These are phyloP conservation scores for Penaeus monodon DNA, from an alignment of 2,888 invertebrate genomes.

Conservation along the genomic window DNA sequence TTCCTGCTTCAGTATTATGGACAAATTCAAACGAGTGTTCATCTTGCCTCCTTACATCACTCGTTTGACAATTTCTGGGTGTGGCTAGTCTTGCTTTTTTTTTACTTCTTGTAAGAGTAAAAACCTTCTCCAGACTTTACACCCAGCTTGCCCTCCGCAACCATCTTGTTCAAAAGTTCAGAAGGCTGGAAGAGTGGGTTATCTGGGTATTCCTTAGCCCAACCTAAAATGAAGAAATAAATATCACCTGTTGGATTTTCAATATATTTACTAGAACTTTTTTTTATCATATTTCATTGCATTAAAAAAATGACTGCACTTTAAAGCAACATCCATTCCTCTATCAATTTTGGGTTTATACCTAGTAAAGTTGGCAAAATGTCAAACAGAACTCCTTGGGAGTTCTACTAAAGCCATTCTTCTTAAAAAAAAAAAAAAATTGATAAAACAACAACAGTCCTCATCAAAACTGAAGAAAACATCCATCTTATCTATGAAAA, in stretches of 20 bases:
- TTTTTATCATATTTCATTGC: background rate
- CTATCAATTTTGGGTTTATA: no score
- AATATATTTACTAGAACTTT: background rate
- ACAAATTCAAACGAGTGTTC: background rate
- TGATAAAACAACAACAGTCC: no score
- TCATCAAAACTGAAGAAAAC: no score
- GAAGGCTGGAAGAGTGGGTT: slow-evolving; percentile 76
- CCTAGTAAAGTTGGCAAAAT: no score
- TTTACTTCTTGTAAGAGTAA: slow-evolving; percentile 77
- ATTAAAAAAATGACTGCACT: background rate
- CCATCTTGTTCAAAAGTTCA: slow-evolving; percentile 72
- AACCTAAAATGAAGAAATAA: slow-evolving; percentile 72
- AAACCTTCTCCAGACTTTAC: slow-evolving; percentile 87
- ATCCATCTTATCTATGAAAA: no score
- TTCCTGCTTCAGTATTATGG: background rate
- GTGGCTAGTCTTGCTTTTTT: slow-evolving; percentile 72
- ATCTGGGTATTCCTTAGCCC: slow-evolving; percentile 81
- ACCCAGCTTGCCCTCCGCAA: slow-evolving; percentile 77
- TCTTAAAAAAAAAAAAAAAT: no score
- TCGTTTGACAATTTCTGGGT: slow-evolving; percentile 70
- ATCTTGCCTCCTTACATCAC: background rate
- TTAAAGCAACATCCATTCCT: no score
- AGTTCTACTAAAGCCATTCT: no score
- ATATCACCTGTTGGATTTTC: background rate
- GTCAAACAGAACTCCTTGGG: no score